Base-by-base conservation (phyloP, 2,888 invertebrate species). In the Myopa tessellatipennis region DNA sequence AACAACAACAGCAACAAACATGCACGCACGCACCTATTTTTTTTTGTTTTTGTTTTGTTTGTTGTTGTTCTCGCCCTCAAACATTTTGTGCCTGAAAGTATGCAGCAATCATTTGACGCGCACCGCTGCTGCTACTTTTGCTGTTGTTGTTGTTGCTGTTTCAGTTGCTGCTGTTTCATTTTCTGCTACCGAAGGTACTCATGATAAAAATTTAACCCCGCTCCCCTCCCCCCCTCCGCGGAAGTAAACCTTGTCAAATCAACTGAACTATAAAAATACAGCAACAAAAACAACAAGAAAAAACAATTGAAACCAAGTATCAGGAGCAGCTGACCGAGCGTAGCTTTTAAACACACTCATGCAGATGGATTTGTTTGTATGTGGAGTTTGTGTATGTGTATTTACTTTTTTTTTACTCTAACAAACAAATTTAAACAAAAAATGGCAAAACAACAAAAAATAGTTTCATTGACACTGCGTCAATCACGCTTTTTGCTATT, bases 251-350 rank as follows among this genome's bases (percentile, higher is more conserved):
- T 58, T 58, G 58, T 75, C 69, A 75, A 75, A 75, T 58, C 75
- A 75, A 75, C 68, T 69, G 75, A 58, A 69, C 75, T 75, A 69
- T 67, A 68, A 67, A 58, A 55, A 36, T 55, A 74, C 67, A 55
- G 52, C 18, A 68, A 74, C 36, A 36, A 55, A 26, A 74, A 55
- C 18, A 68, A 74, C 36, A 67, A 55, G 36, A 65, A 74, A 7
- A 61, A 6, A 34, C 7, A 18, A 1, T 12, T 16, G 16, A 14
- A 1, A 34, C 4, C 55, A n/a, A 55, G 65, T 36, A 65, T 36
- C 6, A 34, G 36, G 36, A 65, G 38, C 65, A 65, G 16, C 65
- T 16, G 55, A 55, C 55, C 26, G 1, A 26, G 1, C 26, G 26
- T 1, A 55, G 55, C 55, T 55, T 36, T n/a, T 26, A 50, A 38